Evolutionary conservation across 2,888 invertebrate species (phyloP).

Genomic region (Agrypnus murinus): DNA sequence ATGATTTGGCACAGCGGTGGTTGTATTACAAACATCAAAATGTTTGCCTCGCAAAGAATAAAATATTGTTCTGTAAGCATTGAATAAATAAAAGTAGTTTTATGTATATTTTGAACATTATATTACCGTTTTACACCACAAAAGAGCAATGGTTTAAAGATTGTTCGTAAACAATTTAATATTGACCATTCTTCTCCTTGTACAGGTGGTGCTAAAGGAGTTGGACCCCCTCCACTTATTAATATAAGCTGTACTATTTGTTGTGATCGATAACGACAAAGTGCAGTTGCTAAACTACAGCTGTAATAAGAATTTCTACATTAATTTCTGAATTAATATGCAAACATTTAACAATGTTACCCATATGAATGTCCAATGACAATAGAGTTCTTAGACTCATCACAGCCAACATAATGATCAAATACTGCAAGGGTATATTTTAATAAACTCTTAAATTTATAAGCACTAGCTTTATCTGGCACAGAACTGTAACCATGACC

Average conservation of each 20-base stretch:
- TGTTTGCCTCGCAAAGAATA: slow-evolving; percentile 75
- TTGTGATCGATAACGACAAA: slow-evolving; percentile 75
- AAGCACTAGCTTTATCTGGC: slow-evolving; percentile 74
- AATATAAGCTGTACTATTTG: slow-evolving; percentile 77
- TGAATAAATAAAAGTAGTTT: neutral
- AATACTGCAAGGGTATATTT: slow-evolving; percentile 76
- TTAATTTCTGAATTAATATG: slow-evolving; percentile 1
- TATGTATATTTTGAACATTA: neutral
- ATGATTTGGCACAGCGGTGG: slow-evolving; percentile 71
- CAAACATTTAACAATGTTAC: slow-evolving; percentile 70
- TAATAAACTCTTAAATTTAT: slow-evolving; percentile 76
- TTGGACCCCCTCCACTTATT: slow-evolving; percentile 81
- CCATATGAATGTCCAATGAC: slow-evolving; percentile 82
- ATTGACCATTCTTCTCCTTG: slow-evolving; percentile 70
- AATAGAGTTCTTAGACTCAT: slow-evolving; percentile 73
- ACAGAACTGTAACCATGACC: slow-evolving; percentile 81
- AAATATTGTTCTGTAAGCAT: slow-evolving; percentile 70
- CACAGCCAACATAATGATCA: slow-evolving; percentile 75
- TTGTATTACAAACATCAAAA: slow-evolving; percentile 71
- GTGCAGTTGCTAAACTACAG: slow-evolving; percentile 77
- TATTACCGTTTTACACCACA: slow-evolving; percentile 74
- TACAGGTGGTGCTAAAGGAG: slow-evolving; percentile 77
- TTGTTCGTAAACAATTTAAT: slow-evolving; percentile 72
- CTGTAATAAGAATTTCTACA: slow-evolving; percentile 66
- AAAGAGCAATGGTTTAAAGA: slow-evolving; percentile 75